These are phyloP conservation scores for Maniola jurtina DNA, from an alignment of 1,140 invertebrate genomes.

Conservation along the genomic window DNA sequence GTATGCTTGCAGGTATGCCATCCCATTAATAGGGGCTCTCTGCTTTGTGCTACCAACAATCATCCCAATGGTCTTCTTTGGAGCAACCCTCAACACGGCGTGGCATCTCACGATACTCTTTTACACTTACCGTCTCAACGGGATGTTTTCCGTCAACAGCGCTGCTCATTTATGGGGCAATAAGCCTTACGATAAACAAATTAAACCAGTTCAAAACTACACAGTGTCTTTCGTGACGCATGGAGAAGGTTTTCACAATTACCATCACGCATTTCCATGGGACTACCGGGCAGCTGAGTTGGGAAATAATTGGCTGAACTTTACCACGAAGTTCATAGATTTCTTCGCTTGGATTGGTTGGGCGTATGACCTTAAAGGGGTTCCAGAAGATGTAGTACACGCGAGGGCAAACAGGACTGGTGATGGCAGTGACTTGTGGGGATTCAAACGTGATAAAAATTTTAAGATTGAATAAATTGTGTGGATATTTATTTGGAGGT, in stretches of 20 bases:
- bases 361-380: not conserved
- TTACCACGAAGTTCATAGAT: slow-evolving; percentile 22
- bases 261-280: slow-evolving; percentile 32
- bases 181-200: slow-evolving; percentile 24
- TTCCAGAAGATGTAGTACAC: slow-evolving; percentile 14
- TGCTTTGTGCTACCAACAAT: too few relatives aligned
- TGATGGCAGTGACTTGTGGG: slow-evolving; percentile 6
- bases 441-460: not conserved
- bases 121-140: too few relatives aligned
- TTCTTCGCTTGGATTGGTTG: slow-evolving; percentile 15
- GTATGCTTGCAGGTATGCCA: too few relatives aligned
- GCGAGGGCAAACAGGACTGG: not conserved
- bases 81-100: too few relatives aligned
- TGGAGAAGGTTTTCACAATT: slow-evolving; percentile 32
- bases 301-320: slow-evolving; percentile 18
- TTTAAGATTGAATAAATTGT: not conserved
- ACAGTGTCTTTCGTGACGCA: slow-evolving; percentile 5
- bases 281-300: slow-evolving; percentile 8
- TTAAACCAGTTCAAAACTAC: slow-evolving; percentile 17
- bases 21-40: too few relatives aligned
- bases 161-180: slow-evolving; percentile 21
- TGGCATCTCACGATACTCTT: too few relatives aligned
- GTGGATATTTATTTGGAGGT: not conserved
- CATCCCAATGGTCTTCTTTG: too few relatives aligned
- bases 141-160: slow-evolving; percentile 22